Evolutionary conservation across 1,140 invertebrate species (phyloP).

Genomic region (Solenopsis invicta): DNA sequence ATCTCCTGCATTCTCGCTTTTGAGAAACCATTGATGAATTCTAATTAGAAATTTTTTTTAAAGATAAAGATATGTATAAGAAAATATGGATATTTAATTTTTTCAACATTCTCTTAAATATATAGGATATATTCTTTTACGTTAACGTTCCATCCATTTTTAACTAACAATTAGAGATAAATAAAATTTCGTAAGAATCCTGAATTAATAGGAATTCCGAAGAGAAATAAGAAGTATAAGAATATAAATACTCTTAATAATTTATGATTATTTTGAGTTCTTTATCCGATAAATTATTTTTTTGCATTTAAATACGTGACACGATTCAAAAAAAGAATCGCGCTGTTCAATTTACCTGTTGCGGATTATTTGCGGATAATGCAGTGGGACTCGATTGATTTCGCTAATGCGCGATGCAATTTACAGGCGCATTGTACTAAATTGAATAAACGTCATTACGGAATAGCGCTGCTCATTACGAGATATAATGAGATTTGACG

Average conservation of each 20-base stretch:
- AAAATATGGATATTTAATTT: background rate
- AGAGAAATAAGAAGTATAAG: too few species aligned
- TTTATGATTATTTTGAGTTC: background rate
- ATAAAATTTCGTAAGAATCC: background rate
- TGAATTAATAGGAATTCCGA: background rate
- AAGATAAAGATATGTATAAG: too few species aligned
- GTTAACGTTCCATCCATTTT: background rate
- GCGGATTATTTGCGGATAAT: constrained; percentile 38
- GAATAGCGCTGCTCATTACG: constrained; percentile 50
- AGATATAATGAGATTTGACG: constrained; percentile 56
- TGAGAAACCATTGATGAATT: background rate
- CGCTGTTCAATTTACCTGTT: constrained; percentile 26
- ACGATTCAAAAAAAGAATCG: background rate
- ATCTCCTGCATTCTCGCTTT: background rate
- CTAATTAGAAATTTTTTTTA: background rate
- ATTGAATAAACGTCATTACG: constrained; percentile 56
- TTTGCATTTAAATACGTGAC: background rate
- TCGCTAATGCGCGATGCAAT: constrained; percentile 47
- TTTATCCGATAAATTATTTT: background rate
- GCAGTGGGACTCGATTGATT: constrained; percentile 45
- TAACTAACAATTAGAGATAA: background rate
- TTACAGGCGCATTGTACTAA: constrained; percentile 46
- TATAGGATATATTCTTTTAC: too few species aligned
- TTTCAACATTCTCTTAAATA: background rate
- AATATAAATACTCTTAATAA: background rate